phyloP scores from a whole-genome alignment of 2,113 vertebrate genomes.

The Neodon shergylaensis region DNA sequence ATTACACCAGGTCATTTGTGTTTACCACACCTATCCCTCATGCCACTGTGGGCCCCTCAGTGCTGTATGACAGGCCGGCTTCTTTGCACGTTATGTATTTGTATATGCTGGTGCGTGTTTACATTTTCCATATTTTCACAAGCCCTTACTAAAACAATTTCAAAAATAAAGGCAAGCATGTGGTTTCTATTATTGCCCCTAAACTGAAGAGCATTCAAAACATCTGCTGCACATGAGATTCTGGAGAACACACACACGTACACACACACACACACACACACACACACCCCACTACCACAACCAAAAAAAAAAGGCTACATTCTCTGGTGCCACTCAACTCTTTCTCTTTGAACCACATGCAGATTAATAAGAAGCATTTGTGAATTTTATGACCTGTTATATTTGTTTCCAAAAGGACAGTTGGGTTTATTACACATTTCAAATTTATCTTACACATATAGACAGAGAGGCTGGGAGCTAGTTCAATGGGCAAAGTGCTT shows the following conservation, averaged over 20 bases:
- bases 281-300: background rate
- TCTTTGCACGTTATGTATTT: conserved; percentile 20
- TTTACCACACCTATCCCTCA: background rate
- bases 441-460: conserved; percentile 36
- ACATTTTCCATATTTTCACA: conserved; percentile 65
- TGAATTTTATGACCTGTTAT: conserved; percentile 66
- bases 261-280: background rate
- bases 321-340: background rate
- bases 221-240: conserved; percentile 67
- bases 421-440: conserved; percentile 53
- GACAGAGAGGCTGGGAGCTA: background rate
- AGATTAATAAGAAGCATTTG: conserved; percentile 69
- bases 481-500: background rate
- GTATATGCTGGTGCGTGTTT: conserved; percentile 49
- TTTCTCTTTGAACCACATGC: conserved; percentile 51
- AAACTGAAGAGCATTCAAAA: conserved; percentile 61
- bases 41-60: background rate
- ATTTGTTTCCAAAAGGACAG: conserved; percentile 68
- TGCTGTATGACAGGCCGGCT: background rate
- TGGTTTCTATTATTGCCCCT: conserved; percentile 61
- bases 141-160: conserved; percentile 73
- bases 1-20: background rate
- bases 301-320: background rate
- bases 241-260: background rate
- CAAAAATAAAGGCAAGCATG: conserved; percentile 69